Percentiles rank a stretch among this genome's conserved stretches.
phyloP scores from a whole-genome alignment of 2,797 vertebrate species.

The Hyperoplus immaculatus region DNA sequence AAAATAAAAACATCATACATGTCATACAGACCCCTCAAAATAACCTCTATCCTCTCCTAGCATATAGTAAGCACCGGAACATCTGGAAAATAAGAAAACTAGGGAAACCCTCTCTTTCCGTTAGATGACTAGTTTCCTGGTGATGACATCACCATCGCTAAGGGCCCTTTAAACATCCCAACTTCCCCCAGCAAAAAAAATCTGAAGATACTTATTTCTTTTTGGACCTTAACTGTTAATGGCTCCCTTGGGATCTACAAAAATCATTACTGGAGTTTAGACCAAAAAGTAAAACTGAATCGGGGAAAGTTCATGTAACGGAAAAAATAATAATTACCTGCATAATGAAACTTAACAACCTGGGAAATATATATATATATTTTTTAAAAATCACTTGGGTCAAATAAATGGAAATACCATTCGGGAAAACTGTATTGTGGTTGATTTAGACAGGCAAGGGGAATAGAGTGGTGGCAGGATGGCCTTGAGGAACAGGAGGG shows the following conservation, averaged over 20 bases:
- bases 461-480: background rate
- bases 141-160: slow-evolving; percentile 54
- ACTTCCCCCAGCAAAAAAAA: slow-evolving; percentile 21
- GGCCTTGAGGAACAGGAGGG: no score
- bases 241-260: slow-evolving; percentile 48
- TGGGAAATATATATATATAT: slow-evolving; percentile 26
- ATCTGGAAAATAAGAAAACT: slow-evolving; percentile 47
- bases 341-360: slow-evolving; percentile 31
- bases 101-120: slow-evolving; percentile 65
- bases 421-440: background rate
- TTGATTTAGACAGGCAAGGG: background rate
- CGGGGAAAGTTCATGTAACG: slow-evolving; percentile 29
- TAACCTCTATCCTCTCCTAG: slow-evolving; percentile 17
- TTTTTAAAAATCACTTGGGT: slow-evolving; percentile 18
- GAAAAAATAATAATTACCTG: slow-evolving; percentile 28
- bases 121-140: slow-evolving; percentile 64
- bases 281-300: slow-evolving; percentile 33
- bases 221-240: slow-evolving; percentile 30
- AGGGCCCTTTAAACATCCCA: slow-evolving; percentile 63
- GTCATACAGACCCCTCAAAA: slow-evolving; percentile 14
- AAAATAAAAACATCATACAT: slow-evolving; percentile 18
- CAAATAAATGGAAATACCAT: slow-evolving; percentile 28
- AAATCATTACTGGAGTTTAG: slow-evolving; percentile 7
- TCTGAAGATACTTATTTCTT: slow-evolving; percentile 25
- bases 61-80: slow-evolving; percentile 11